Percentiles rank a stretch among this genome's conserved stretches.
Evolutionary conservation across 2,797 vertebrate genomes (phyloP).

Genomic region (Pitangus sulphuratus): DNA sequence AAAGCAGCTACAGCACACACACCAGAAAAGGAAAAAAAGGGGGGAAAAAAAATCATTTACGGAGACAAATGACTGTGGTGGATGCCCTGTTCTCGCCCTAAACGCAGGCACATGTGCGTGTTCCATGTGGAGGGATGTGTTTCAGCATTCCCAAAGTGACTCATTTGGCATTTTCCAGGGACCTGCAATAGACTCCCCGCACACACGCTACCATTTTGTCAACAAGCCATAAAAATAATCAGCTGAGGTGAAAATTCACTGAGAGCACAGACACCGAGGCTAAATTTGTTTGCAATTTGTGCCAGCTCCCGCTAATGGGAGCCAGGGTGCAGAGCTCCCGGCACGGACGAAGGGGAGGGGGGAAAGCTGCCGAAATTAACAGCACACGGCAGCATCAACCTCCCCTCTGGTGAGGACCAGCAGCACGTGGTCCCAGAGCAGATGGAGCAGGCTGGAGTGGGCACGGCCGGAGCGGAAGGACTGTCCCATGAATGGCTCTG

Average conservation of each 20-base stretch:
- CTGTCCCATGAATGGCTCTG: not conserved
- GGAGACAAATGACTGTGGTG: conserved; percentile 10
- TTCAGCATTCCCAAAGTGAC: conserved; percentile 34
- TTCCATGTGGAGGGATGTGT: not conserved
- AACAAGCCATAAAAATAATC: conserved; percentile 49
- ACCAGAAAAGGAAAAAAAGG: not conserved
- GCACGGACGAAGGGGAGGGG: not conserved
- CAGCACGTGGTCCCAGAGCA: conserved; percentile 34
- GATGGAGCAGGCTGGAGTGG: conserved; percentile 20
- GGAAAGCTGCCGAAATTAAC: not conserved
- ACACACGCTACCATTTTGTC: conserved; percentile 26
- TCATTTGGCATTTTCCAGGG: conserved; percentile 61
- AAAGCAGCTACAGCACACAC: not conserved
- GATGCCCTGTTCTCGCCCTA: not conserved
- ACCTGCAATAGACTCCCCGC: not conserved
- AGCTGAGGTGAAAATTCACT: conserved; percentile 26
- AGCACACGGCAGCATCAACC: not conserved
- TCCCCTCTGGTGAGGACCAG: conserved; percentile 12
- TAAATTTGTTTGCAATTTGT: conserved; percentile 59
- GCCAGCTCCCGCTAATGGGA: conserved; percentile 27
- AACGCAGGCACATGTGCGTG: not conserved
- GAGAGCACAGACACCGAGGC: conserved; percentile 1
- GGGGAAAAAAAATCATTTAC: not conserved
- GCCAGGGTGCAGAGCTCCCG: not conserved
- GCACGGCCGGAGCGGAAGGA: not conserved